Base-by-base conservation (phyloP, 2,797 vertebrate species). In the Microcaecilia unicolor region DNA sequence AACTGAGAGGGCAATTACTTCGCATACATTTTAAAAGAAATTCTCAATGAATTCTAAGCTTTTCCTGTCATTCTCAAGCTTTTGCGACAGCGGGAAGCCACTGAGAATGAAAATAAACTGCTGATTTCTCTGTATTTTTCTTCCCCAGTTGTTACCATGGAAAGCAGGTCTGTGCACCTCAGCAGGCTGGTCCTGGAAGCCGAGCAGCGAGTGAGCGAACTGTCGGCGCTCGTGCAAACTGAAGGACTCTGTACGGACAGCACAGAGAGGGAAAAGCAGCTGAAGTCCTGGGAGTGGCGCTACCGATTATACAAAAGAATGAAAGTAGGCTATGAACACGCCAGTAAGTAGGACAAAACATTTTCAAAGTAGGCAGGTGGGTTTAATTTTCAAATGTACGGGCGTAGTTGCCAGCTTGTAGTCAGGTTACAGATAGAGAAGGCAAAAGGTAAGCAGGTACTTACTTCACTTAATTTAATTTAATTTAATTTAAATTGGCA, bases 221-320 rank as follows among this genome's bases (percentile, higher is more conserved):
- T 97, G 23, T 76, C 87, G 0, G 77, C 83, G 1, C 88, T 88
- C 61, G 78, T 80, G 28, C 76, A 73, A 68, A 76, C 66, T 2
- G 88, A 92, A 32, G 83, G 80, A 9, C 76, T 89, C 7, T 82
- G 69, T 2, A 55, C 78, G 25, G 93, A 95, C 51, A 81, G 62
- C 16, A 72, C 84, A 2, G 90, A 95, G 34, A 87, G 84, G 30
- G 88, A 98, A 68, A 90, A 91, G 37, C 86, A 87, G 41, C 86
- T 93, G 20, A 81, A 81, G 39, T 80, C 81, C 22, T 98, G 95
- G 92, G 86, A 97, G 63, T 93, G 92, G 91, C 81, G 89, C 63
- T 80, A 74, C 53, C 83, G 86, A 44, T 87, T 98, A 5, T 97
- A 94, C 76, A 83, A 81, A 41, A 88, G 90, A 56, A 98, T 98